phyloP scores from a whole-genome alignment of 2,113 vertebrate genomes.

The Panthera tigris region DNA sequence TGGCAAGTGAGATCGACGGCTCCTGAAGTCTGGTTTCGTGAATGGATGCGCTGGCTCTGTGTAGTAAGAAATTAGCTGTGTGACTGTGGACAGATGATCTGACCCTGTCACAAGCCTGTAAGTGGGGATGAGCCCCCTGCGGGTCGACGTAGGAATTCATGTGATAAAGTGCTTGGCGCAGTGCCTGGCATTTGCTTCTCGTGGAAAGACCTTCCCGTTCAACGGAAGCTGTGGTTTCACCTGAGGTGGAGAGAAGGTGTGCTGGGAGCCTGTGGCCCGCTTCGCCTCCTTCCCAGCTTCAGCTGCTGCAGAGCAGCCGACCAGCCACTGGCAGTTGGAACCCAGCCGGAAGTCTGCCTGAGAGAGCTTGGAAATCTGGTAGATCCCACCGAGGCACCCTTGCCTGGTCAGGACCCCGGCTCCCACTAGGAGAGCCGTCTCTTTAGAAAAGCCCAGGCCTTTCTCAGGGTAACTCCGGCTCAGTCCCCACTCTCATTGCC shows the following conservation, averaged over 20 bases:
- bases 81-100: not conserved
- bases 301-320: not conserved
- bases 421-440: not conserved
- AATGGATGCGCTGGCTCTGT: not conserved
- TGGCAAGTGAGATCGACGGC: not conserved
- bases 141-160: not conserved
- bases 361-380: not conserved
- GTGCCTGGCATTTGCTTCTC: not conserved
- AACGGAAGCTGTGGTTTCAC: not conserved
- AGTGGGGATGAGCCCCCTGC: not conserved
- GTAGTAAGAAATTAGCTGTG: not conserved
- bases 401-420: not conserved
- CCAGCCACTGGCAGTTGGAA: not conserved
- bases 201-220: not conserved
- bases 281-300: not conserved
- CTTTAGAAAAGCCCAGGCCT: not conserved
- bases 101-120: not conserved
- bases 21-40: not conserved
- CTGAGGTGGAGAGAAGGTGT: not conserved
- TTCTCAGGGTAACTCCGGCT: not conserved
- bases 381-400: fast-evolving
- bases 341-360: fast-evolving
- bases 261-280: not conserved
- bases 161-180: not conserved
- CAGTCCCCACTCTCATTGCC: not conserved